phyloP scores from a whole-genome alignment of 2,113 vertebrate genomes.

The Trachemys scripta region DNA sequence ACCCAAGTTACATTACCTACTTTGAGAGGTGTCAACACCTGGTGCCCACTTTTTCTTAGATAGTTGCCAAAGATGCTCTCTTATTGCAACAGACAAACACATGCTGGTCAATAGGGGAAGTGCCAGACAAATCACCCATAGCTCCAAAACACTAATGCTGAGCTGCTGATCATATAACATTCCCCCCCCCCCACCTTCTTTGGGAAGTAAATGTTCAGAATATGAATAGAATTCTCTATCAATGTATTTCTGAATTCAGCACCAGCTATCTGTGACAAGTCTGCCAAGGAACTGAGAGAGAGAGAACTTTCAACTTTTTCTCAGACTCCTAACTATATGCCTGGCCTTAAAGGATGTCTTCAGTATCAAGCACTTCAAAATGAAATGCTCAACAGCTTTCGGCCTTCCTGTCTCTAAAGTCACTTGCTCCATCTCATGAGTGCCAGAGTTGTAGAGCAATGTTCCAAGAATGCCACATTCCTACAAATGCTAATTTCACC shows the following conservation, averaged over 20 bases:
- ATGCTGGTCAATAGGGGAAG: slow-evolving; percentile 7
- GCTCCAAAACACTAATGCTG: neutral
- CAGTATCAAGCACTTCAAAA: slow-evolving; percentile 52
- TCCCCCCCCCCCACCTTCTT: neutral
- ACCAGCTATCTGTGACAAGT: slow-evolving; percentile 49
- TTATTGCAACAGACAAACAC: neutral
- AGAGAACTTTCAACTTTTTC: slow-evolving; percentile 57
- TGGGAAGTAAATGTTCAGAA: slow-evolving; percentile 46
- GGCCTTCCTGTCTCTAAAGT: slow-evolving; percentile 41
- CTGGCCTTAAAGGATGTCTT: slow-evolving; percentile 54
- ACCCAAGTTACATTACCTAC: neutral
- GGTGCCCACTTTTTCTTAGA: slow-evolving; percentile 5
- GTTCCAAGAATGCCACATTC: slow-evolving; percentile 28
- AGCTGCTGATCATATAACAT: neutral
- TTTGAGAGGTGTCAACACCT: neutral
- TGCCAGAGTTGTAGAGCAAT: slow-evolving; percentile 29
- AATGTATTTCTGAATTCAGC: slow-evolving; percentile 49
- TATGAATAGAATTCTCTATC: slow-evolving; percentile 2
- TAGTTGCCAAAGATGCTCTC: neutral
- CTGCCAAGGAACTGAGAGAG: slow-evolving; percentile 51
- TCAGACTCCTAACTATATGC: slow-evolving; percentile 40
- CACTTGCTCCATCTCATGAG: neutral
- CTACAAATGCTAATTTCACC: neutral
- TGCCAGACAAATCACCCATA: neutral
- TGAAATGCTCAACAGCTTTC: slow-evolving; percentile 65